A percentile compares a stretch with the other conserved stretches of the same genome.
Evolutionary conservation across 2,888 invertebrate species (phyloP).

Genomic region (Caenorhabditis becei): DNA sequence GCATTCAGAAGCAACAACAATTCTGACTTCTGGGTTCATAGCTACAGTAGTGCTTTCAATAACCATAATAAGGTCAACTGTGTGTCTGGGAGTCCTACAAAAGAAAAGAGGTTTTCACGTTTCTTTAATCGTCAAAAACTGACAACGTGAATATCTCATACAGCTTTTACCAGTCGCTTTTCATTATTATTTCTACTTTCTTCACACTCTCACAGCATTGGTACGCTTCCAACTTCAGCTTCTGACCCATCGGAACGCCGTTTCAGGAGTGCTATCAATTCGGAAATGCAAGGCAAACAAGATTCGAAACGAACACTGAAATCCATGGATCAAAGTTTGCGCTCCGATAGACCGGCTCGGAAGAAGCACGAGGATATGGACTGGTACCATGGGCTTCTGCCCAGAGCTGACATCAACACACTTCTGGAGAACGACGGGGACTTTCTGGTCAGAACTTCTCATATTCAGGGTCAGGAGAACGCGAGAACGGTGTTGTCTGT

Average conservation of each 20-base stretch:
- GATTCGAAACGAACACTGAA: conserved; percentile 22
- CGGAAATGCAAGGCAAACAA: conserved; percentile 37
- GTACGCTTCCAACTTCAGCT: no score
- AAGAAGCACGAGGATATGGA: conserved; percentile 66
- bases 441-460: conserved; percentile 61
- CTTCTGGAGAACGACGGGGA: conserved; percentile 58
- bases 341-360: conserved; percentile 23
- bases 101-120: no score
- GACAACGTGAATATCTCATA: no score
- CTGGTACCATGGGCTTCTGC: conserved; percentile 69
- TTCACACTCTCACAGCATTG: no score
- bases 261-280: conserved; percentile 6
- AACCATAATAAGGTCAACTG: no score
- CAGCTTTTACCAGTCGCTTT: no score
- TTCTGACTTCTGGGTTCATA: no score
- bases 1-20: background rate
- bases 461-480: conserved; percentile 30
- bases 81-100: no score
- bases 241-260: no score
- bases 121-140: no score
- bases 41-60: no score
- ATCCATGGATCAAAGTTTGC: conserved; percentile 34
- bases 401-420: conserved; percentile 66
- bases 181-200: no score
- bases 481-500: conserved; percentile 66